Evolutionary conservation across 2,888 invertebrate species (phyloP).

Genomic region (Frankliniella fusca): DNA sequence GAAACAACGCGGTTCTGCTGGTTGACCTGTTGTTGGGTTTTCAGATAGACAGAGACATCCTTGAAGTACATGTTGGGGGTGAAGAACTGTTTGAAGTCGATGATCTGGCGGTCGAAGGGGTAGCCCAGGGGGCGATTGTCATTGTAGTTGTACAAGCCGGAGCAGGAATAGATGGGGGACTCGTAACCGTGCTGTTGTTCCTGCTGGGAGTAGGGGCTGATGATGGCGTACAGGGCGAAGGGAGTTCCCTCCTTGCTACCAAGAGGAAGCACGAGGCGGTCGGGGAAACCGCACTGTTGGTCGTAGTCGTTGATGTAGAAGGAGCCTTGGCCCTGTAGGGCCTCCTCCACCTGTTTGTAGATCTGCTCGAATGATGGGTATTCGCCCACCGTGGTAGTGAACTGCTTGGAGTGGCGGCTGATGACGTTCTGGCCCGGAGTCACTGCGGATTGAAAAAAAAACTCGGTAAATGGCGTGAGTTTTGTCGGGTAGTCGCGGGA

Average conservation of each 20-base stretch:
- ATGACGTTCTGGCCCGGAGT: slow-evolving; percentile 62
- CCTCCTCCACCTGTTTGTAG: slow-evolving; percentile 58
- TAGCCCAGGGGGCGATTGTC: neutral
- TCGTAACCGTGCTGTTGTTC: slow-evolving; percentile 10
- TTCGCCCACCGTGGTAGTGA: slow-evolving; percentile 60
- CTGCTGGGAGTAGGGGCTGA: slow-evolving; percentile 50
- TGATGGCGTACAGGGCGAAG: slow-evolving; percentile 60
- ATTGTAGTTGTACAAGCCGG: slow-evolving; percentile 46
- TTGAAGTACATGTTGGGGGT: slow-evolving; percentile 56
- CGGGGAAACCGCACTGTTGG: slow-evolving; percentile 43
- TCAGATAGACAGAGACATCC: neutral
- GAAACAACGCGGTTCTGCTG: slow-evolving; percentile 14
- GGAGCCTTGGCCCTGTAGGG: slow-evolving; percentile 43
- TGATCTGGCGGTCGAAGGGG: slow-evolving; percentile 37
- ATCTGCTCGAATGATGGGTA: slow-evolving; percentile 61
- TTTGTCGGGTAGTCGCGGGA: no score
- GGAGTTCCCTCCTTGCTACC: slow-evolving; percentile 63
- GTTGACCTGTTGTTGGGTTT: neutral
- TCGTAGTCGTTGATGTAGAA: slow-evolving; percentile 12
- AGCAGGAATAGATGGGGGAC: slow-evolving; percentile 17
- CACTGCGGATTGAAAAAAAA: slow-evolving; percentile 43
- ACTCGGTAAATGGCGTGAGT: no score
- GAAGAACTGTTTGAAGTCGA: slow-evolving; percentile 53
- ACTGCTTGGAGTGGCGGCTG: slow-evolving; percentile 63
- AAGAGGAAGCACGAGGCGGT: slow-evolving; percentile 56